Conservation (phyloP, 2,888 invertebrate species). For the Dynastes hyllus region DNA sequence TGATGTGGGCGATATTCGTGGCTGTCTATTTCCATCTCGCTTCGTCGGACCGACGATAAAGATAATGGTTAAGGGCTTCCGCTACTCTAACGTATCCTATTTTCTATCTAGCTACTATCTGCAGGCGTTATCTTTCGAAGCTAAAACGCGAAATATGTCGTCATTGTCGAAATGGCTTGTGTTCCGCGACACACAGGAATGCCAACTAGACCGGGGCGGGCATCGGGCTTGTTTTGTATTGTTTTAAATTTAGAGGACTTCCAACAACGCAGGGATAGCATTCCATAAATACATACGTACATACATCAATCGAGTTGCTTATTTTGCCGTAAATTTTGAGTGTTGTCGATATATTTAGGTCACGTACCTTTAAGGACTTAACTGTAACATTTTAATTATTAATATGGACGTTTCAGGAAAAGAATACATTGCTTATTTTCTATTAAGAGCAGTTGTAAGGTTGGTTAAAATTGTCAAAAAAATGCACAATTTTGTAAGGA, state of each 20-base stretch:
- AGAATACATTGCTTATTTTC: no score
- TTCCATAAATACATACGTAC: no score
- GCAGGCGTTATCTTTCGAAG: neutral
- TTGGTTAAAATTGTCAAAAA: no score
- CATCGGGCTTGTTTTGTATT: neutral
- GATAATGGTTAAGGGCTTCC: conserved; percentile 23
- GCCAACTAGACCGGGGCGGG: neutral
- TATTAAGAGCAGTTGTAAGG: no score
- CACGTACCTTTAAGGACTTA: no score
- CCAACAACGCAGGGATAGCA: no score
- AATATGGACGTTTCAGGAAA: no score
- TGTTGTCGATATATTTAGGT: no score
- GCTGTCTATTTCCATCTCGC: neutral
- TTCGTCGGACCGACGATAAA: conserved; percentile 9
- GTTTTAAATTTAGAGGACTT: neutral
- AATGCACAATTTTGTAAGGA: no score
- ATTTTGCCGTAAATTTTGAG: no score
- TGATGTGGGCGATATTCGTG: neutral
- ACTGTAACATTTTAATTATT: no score
- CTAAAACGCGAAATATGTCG: conserved; percentile 15
- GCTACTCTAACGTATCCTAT: neutral
- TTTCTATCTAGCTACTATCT: neutral
- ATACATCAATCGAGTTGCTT: no score
- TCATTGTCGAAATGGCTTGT: neutral
- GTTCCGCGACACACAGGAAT: neutral